phyloP scores from a whole-genome alignment of 2,888 invertebrate species.

The Chrysolina haemoptera region DNA sequence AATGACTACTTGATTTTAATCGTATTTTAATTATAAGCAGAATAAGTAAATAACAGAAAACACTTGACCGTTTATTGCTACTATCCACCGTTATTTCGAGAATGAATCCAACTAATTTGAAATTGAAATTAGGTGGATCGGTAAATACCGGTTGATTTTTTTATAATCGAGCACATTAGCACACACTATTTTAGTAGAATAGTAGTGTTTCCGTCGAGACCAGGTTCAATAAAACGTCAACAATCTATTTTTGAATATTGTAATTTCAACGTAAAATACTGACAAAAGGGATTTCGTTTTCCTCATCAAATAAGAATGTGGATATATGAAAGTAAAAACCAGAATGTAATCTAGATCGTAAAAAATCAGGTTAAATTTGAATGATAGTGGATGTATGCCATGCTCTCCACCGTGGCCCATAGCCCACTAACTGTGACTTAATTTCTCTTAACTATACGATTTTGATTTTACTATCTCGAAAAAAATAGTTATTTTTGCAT shows the following conservation, averaged over 20 bases:
- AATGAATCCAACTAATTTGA: not conserved
- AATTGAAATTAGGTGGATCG: not conserved
- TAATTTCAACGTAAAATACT: no score
- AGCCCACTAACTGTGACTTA: no score
- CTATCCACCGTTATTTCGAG: not conserved
- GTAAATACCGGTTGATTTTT: not conserved
- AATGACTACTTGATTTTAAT: no score
- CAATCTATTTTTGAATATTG: not conserved
- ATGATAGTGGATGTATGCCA: no score
- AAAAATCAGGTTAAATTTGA: no score
- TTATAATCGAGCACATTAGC: not conserved
- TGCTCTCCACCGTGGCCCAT: not conserved
- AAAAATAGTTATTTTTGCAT: no score
- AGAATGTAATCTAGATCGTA: no score
- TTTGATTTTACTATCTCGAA: no score
- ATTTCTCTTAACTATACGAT: no score
- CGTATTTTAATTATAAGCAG: no score
- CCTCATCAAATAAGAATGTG: no score
- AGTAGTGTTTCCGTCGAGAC: not conserved
- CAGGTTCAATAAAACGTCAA: not conserved
- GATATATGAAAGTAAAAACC: no score
- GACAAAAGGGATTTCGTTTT: not conserved
- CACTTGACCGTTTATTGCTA: not conserved
- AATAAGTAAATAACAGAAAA: not conserved
- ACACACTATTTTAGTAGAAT: not conserved